Base-by-base conservation (phyloP, 92 coral and sea anemone genomes). In the Siderastrea siderea region DNA sequence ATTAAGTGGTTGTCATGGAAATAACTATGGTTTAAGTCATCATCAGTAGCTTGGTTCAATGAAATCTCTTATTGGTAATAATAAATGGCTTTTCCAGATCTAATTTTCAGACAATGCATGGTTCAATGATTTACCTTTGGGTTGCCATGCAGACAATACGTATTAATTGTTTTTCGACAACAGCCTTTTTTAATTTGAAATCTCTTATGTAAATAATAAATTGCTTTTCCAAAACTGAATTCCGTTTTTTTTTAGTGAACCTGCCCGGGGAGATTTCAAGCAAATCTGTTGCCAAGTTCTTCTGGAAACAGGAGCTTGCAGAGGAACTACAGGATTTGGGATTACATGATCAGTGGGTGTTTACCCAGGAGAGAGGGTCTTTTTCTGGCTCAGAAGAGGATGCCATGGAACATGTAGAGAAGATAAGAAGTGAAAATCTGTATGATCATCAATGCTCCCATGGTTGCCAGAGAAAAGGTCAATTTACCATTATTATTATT, bases 361-460 rank as follows among this genome's bases (percentile, higher is more conserved):
- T 82, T 54, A 26, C 79, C 19, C 48, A 65, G 12, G 38, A 57
- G 5, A 53, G 63, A 47, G 87, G 87, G 43, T 45, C 50, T 69
- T 47, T 69, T 9, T 69, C 2, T 44, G 74, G 74, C 16, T 69
- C 75, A 59, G 50, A 75, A 13, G 84, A 64, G 64, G 84, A 86
- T 57, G 90, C 73, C 44, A 77, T 85, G 89, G 84, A 77, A 49
- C 61, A 61, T 58, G 52, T 84, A 15, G 89, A 85, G 74, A 76
- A 47, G 69, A 62, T 59, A 3, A 60, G 84, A 1, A 60, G 84
- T 75, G 89, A 75, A 49, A 69, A 65, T 9, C 64, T 85, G 11
- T 85, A 76, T 49, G 7, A 14, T 17, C 89, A 76, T 63, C 63
- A 85, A 3, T 85, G 89, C 82, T 63, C 77, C 4, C 60, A 59